phyloP scores from a whole-genome alignment of 1,140 invertebrate species.

The Araneus ventricosus region DNA sequence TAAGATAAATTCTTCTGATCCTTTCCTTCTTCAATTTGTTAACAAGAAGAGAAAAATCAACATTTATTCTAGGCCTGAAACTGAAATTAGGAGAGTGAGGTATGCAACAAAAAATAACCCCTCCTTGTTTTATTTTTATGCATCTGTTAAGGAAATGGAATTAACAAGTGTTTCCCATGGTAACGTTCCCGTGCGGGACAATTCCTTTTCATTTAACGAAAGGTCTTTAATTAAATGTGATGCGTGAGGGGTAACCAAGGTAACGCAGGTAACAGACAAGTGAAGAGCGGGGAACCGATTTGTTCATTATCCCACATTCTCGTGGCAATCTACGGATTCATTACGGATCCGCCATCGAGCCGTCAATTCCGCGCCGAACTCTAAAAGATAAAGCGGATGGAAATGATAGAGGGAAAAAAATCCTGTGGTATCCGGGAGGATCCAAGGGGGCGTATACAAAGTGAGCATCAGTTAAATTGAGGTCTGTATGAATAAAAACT shows the following conservation, averaged over 20 bases:
- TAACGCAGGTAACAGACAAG: slow-evolving; percentile 72
- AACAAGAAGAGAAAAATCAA: slow-evolving; percentile 30
- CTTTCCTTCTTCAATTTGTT: background rate
- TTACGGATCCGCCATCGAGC: slow-evolving; percentile 46
- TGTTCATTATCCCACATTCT: slow-evolving; percentile 62
- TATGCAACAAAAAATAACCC: background rate
- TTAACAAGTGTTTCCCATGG: slow-evolving; percentile 59
- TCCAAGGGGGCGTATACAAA: slow-evolving; percentile 15
- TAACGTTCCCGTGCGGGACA: slow-evolving; percentile 13
- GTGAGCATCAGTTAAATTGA: background rate
- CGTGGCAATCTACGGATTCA: slow-evolving; percentile 66
- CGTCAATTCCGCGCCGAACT: slow-evolving; percentile 49
- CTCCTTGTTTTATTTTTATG: background rate
- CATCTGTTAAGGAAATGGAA: background rate
- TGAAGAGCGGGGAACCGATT: slow-evolving; percentile 63
- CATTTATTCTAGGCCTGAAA: slow-evolving; percentile 18
- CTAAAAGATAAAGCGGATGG: slow-evolving; percentile 47
- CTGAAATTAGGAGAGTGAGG: background rate
- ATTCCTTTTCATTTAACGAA: slow-evolving; percentile 55
- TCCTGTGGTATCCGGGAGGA: background rate
- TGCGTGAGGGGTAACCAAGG: slow-evolving; percentile 52
- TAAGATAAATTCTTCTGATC: slow-evolving; percentile 2
- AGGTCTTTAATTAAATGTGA: slow-evolving; percentile 36
- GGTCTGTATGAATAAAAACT: background rate
- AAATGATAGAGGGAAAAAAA: slow-evolving; percentile 38